Conservation (phyloP, 2,797 vertebrate genomes). For the Phaenicophaeus curvirostris region DNA sequence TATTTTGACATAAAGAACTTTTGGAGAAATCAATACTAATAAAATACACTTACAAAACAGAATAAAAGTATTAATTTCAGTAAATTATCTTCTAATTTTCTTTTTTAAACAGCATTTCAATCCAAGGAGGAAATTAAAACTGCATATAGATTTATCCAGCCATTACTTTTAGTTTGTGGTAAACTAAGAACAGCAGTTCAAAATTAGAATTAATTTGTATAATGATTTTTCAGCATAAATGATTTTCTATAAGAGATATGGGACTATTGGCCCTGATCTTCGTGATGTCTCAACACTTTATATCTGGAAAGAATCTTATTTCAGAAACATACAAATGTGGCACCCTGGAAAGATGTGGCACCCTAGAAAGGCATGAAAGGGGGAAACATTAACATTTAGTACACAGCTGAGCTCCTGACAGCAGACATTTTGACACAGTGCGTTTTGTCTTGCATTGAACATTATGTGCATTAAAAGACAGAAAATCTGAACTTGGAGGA, state of each 20-base stretch:
- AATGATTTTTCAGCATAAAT: too few species aligned
- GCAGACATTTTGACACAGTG: neutral
- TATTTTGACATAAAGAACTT: neutral
- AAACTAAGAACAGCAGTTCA: neutral
- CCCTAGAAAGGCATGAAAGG: neutral
- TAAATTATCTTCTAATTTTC: neutral
- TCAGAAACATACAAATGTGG: neutral
- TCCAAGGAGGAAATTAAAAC: neutral
- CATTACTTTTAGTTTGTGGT: neutral
- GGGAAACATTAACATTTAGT: neutral
- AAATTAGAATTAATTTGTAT: neutral
- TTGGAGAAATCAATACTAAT: neutral
- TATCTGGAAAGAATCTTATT: neutral
- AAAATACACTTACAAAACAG: neutral
- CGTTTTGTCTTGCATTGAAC: neutral
- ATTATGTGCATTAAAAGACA: neutral
- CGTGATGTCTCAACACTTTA: neutral
- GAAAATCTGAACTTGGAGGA: too few species aligned
- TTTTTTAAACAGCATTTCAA: neutral
- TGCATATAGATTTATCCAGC: neutral
- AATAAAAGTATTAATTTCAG: neutral
- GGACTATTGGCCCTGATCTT: neutral
- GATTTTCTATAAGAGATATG: neutral
- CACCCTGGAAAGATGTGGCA: neutral
- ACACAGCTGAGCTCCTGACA: neutral